Evolutionary conservation across 2,797 vertebrate genomes (phyloP), one percentile per base, ranked within the genome.

Genomic region (Pipistrellus pygmaeus): DNA sequence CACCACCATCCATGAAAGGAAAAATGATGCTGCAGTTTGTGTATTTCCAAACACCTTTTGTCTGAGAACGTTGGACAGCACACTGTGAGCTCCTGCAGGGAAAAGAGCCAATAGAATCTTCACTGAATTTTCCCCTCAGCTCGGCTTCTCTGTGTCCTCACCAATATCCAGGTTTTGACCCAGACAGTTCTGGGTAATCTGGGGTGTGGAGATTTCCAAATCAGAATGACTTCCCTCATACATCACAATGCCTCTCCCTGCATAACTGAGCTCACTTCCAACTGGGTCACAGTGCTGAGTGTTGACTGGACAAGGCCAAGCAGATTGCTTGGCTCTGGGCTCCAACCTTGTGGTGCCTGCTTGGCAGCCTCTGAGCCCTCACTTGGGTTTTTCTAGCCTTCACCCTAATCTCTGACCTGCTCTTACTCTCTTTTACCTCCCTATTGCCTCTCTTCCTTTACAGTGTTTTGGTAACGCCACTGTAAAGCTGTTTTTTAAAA

Each of bases 231-330:
- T 81, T 90, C n/a, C 46, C 17, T 93, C 53, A 66, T 69, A 76
- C n/a, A 91, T 51, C 46, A 75, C 17, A 51, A 64, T 78, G 71
- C 30, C n/a, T 87, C 82, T 77, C 90, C 73, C 77, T 88, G 93
- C 21, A 71, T 57, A 68, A 57, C 46, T 11, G 55, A 92, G 53
- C 76, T 82, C 57, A 64, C 0, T 72, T 82, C 73, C 62, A 51
- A 18, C 57, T 81, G 55, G 81, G 69, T 71, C 18, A 66, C 32
- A n/a, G 21, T 60, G n/a, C 32, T 32, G 57, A 64, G 85, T 35
- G 38, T 25, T 41, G 75, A 80, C 3, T 35, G 10, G 23, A 73
- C 15, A 35, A 66, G 53, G 9, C 41, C 44, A 57, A 68, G 38
- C 46, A 35, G 32, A 25, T 14, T 20, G 35, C 6, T 32, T 48